Evolutionary conservation across 2,113 vertebrate species (phyloP), one percentile per base, ranked within the genome.

Genomic region (Galeopterus variegatus): DNA sequence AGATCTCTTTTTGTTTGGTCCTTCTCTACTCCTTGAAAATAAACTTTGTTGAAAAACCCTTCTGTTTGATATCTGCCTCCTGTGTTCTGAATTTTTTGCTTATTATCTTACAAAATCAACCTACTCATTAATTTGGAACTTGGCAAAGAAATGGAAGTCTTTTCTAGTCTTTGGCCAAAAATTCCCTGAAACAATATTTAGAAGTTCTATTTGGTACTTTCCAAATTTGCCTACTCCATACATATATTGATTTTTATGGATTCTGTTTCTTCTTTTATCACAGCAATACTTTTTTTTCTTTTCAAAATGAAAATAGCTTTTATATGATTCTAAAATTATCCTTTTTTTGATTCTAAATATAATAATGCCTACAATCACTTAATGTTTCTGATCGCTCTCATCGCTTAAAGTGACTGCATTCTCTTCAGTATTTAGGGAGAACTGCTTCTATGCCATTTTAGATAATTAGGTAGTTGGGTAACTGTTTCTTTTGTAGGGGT

Each of bases 21-120:
- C 93, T 80, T 96, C 36, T 93, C 15, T 81, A 86, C 21, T 94
- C 21, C 82, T 88, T 73, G 56, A 90, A 77, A 84, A 93, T 83
- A 81, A 94, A 67, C 15, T 80, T 90, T 77, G 67, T 70, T 70
- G 41, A 86, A 85, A 92, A 75, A n/a, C 5, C 21, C 28, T 88
- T 93, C 14, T 89, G 76, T 69, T 24, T 83, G 50, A 58, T 69
- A 86, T n/a, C 11, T 91, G 18, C 64, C 23, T 58, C 73, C 60
- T 90, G 17, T 41, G 6, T 82, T 97, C 45, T 96, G 13, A 85
- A 75, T 6, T 88, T 96, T 96, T 94, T 14, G 69, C 14, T 77
- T 73, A 80, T 21, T 56, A 14, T 23, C 58, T 92, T 62, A 80
- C 36, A 80, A 91, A 82, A 64, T 65, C 33, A 88, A 88, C 12